Evolutionary conservation across 2,888 invertebrate genomes (phyloP).

Genomic region (Cylloceria caligata): DNA sequence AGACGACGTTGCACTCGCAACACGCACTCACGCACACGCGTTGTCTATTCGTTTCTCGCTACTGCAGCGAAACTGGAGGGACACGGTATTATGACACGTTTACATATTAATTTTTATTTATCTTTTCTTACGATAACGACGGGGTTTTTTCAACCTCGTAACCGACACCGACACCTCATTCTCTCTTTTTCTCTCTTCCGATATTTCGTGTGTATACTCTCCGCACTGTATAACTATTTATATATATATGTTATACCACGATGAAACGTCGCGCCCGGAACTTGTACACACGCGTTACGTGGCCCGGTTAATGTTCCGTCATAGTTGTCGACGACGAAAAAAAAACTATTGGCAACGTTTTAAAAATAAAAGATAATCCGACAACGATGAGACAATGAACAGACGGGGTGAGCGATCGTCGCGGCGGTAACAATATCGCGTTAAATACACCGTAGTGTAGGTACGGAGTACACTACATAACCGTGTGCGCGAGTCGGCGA

Average conservation of each 20-base stretch:
- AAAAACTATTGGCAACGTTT: background rate
- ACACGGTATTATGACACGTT: conserved; percentile 14
- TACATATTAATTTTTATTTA: background rate
- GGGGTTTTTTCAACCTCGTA: background rate
- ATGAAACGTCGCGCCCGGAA: conserved; percentile 40
- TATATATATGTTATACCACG: conserved; percentile 1
- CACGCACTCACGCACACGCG: conserved; percentile 18
- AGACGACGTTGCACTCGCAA: conserved; percentile 2
- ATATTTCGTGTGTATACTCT: background rate
- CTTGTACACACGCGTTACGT: conserved; percentile 66
- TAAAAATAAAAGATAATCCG: conserved; percentile 52
- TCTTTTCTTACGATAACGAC: background rate
- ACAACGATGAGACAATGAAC: conserved; percentile 71
- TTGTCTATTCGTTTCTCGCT: background rate
- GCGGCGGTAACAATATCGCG: conserved; percentile 62
- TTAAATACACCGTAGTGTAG: conserved; percentile 49
- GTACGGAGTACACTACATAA: conserved; percentile 41
- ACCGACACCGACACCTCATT: conserved; percentile 25
- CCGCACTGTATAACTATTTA: background rate
- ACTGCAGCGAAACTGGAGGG: background rate
- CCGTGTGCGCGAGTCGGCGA: conserved; percentile 69
- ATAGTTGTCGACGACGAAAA: conserved; percentile 28
- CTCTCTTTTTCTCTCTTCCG: background rate
- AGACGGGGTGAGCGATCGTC: conserved; percentile 61
- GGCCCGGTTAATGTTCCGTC: conserved; percentile 61